Percentiles rank a stretch among this genome's conserved stretches.
These are phyloP conservation scores for Panopea generosa DNA, from an alignment of 2,888 invertebrate genomes.

Conservation along the genomic window DNA sequence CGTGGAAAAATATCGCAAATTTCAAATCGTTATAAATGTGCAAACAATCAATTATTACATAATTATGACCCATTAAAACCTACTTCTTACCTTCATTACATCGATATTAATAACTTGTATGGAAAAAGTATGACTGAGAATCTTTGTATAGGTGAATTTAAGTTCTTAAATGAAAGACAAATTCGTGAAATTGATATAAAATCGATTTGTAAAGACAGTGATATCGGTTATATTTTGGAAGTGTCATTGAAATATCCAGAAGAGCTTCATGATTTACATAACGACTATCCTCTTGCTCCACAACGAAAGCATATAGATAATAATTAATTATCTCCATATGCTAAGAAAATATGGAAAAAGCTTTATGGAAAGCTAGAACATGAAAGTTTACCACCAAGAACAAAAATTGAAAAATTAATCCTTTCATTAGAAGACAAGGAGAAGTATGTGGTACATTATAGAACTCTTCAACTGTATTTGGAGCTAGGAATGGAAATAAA, in stretches of 20 bases:
- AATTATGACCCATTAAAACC: too few species aligned
- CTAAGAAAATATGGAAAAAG: constrained; percentile 11
- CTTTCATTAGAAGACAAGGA: constrained; percentile 10
- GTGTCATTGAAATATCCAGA: constrained; percentile 10
- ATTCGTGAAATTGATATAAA: neutral
- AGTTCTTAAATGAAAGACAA: constrained; percentile 14
- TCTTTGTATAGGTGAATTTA: too few species aligned
- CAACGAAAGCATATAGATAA: constrained; percentile 7
- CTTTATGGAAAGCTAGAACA: neutral
- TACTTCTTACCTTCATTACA: too few species aligned
- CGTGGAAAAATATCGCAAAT: too few species aligned
- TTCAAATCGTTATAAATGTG: too few species aligned
- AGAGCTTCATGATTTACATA: constrained; percentile 7
- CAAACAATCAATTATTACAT: too few species aligned
- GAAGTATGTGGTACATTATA: constrained; percentile 21
- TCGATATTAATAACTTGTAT: too few species aligned
- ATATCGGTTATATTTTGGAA: constrained; percentile 27
- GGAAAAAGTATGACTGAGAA: too few species aligned
- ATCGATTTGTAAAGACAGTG: neutral
- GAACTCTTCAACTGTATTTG: constrained; percentile 30
- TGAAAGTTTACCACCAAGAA: neutral
- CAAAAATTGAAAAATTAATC: constrained; percentile 10
- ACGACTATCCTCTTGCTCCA: constrained; percentile 24
- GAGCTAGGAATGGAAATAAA: constrained; percentile 62
- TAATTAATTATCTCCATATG: constrained; percentile 17